phyloP scores from a whole-genome alignment of 2,888 invertebrate species.

The Endotricha flammealis region DNA sequence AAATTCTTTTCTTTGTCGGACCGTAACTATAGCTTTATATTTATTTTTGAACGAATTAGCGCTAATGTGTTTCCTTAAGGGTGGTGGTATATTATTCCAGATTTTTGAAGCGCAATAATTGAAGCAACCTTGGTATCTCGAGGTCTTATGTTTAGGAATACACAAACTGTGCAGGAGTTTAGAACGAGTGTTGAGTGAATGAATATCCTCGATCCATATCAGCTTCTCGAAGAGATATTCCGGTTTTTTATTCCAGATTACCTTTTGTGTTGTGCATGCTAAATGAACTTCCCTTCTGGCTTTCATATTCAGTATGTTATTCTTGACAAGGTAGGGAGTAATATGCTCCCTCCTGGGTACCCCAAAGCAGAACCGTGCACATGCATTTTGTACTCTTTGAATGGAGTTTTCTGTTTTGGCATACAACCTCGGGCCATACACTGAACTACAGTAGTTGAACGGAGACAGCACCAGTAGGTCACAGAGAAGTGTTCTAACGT shows the following conservation, averaged over 20 bases:
- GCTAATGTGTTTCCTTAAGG: not conserved
- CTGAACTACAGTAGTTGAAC: constrained; percentile 15
- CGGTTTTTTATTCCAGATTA: not conserved
- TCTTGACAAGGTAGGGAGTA: not conserved
- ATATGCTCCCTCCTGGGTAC: not conserved
- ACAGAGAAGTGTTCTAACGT: not conserved
- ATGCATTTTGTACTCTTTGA: constrained; percentile 18
- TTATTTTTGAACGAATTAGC: not conserved
- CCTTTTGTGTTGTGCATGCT: not conserved
- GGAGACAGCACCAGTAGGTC: constrained; percentile 9
- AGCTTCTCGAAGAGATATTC: not conserved
- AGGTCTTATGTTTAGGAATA: not conserved
- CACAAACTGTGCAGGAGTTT: not conserved
- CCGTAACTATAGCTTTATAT: too few species aligned
- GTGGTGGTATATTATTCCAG: not conserved
- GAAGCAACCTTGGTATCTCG: not conserved
- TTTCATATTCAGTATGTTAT: not conserved
- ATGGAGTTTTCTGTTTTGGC: constrained; percentile 11
- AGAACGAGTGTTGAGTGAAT: not conserved
- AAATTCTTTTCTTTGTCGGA: too few species aligned
- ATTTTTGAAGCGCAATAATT: not conserved
- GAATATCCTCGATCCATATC: too few species aligned
- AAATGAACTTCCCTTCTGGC: not conserved
- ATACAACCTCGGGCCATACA: constrained; percentile 14
- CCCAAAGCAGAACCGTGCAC: constrained; percentile 13